These are phyloP conservation scores for Micromesistius poutassou DNA, from an alignment of 2,797 vertebrate species.

Conservation along the genomic window DNA sequence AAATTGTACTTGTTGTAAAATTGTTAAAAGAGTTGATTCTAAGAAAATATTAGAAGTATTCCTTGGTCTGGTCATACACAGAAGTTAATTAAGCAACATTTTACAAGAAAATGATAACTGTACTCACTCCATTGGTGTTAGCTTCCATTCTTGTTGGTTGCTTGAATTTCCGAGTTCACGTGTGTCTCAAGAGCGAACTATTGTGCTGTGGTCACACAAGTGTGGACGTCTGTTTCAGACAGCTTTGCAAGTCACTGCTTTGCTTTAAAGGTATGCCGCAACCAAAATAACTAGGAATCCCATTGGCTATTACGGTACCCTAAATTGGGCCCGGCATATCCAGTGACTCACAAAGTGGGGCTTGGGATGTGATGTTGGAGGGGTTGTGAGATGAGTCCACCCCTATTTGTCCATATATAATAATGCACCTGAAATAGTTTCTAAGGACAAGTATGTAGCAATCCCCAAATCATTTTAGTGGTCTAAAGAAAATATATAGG, in stretches of 20 bases:
- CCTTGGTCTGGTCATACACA: too few species aligned
- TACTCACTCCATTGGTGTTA: constrained; percentile 49
- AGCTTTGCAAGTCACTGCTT: constrained; percentile 51
- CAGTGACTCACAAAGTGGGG: not conserved
- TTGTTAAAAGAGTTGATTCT: not conserved
- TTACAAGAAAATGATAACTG: not conserved
- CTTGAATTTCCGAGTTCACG: constrained; percentile 10
- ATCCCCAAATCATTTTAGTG: too few species aligned
- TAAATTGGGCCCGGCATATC: not conserved
- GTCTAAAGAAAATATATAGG: too few species aligned
- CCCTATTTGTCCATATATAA: not conserved
- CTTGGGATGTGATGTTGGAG: not conserved
- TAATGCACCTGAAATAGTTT: not conserved
- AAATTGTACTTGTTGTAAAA: not conserved
- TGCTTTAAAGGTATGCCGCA: constrained; percentile 50
- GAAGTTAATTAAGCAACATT: not conserved
- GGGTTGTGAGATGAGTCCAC: not conserved
- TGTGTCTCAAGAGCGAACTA: constrained; percentile 7
- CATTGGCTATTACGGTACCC: constrained; percentile 39
- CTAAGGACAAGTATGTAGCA: too few species aligned
- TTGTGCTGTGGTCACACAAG: constrained; percentile 15
- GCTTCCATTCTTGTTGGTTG: constrained; percentile 40
- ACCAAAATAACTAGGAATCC: constrained; percentile 59
- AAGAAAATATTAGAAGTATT: not conserved
- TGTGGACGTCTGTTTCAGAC: constrained; percentile 20